Conservation (phyloP, 2,797 vertebrate species). For the Premnoplex brunnescens region DNA sequence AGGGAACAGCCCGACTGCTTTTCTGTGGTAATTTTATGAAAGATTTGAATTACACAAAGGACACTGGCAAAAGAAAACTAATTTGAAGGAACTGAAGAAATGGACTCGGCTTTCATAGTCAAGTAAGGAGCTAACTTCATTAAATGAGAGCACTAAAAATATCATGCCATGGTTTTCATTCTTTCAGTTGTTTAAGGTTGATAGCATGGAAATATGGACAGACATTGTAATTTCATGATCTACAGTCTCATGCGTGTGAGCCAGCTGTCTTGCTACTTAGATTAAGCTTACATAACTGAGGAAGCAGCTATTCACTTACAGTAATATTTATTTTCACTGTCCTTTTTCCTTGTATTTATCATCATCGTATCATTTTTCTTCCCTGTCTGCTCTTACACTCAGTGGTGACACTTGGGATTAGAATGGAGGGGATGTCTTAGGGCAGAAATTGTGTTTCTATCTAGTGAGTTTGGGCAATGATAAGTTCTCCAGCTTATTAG, state of each 20-base stretch:
- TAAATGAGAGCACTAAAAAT: neutral
- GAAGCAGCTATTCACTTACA: neutral
- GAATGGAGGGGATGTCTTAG: neutral
- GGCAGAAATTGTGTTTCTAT: neutral
- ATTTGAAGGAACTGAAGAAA: neutral
- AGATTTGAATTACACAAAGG: neutral
- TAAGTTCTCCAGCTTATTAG: neutral
- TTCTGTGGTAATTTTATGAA: neutral
- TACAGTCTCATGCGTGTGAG: neutral
- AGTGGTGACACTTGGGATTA: neutral
- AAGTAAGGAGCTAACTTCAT: neutral
- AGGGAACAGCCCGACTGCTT: neutral
- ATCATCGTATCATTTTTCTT: neutral
- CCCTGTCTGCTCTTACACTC: neutral
- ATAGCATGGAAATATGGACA: neutral
- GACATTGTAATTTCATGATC: slow-evolving; percentile 14
- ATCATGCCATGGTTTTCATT: neutral
- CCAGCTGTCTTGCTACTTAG: neutral
- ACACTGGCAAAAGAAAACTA: neutral
- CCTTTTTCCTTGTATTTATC: neutral
- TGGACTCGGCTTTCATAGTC: neutral
- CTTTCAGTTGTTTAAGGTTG: neutral
- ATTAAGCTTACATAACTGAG: neutral
- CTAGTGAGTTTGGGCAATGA: neutral
- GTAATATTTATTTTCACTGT: slow-evolving; percentile 4